These are phyloP conservation scores for Arizona elegans DNA, from an alignment of 2,113 vertebrate genomes.

Conservation along the genomic window DNA sequence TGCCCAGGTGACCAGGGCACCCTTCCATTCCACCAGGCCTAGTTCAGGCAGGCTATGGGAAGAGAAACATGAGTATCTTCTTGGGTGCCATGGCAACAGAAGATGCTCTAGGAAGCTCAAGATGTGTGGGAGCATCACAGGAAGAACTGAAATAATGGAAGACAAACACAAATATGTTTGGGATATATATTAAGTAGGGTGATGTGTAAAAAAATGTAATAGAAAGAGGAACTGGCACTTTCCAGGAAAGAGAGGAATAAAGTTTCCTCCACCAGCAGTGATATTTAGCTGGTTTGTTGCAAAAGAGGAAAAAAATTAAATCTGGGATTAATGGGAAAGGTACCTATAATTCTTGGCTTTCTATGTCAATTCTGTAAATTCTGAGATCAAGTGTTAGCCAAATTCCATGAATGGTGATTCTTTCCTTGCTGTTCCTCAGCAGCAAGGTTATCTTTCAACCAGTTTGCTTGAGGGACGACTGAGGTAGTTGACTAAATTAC, in stretches of 20 bases:
- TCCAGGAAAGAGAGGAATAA: not conserved
- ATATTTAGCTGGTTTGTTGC: not conserved
- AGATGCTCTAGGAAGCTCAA: not conserved
- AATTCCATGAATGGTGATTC: too few species aligned
- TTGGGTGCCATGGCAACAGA: not conserved
- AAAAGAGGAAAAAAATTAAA: not conserved
- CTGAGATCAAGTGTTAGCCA: not conserved
- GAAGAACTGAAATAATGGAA: not conserved
- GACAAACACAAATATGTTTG: not conserved
- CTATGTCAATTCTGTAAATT: not conserved
- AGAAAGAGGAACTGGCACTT: not conserved
- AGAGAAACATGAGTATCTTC: not conserved
- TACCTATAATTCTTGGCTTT: not conserved
- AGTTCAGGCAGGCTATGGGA: not conserved
- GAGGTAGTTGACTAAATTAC: not conserved
- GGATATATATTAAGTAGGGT: not conserved
- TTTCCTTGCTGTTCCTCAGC: not conserved
- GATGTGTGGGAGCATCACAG: not conserved
- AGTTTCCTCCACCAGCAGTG: not conserved
- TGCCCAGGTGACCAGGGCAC: not conserved
- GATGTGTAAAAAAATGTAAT: not conserved
- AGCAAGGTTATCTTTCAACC: not conserved
- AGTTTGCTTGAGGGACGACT: not conserved
- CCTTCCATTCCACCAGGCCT: not conserved
- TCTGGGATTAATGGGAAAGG: not conserved